Conservation (phyloP, 1,140 invertebrate species). For the Apocrypta bakeri region DNA sequence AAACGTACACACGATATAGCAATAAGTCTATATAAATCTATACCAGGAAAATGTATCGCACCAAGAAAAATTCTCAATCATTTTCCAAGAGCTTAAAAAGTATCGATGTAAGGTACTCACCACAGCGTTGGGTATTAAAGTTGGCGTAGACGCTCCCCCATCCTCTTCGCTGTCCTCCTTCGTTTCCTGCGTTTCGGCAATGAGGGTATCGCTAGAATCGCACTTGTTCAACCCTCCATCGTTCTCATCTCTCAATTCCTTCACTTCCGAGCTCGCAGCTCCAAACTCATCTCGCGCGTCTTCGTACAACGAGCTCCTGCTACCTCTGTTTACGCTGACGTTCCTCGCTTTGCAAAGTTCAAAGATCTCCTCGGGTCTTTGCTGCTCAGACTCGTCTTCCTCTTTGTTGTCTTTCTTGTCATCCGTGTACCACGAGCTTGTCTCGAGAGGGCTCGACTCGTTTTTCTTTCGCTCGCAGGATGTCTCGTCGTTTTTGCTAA, state of each 20-base stretch:
- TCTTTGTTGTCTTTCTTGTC: slow-evolving; percentile 53
- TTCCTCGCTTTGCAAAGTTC: slow-evolving; percentile 21
- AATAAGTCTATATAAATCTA: not conserved
- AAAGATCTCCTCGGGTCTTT: slow-evolving; percentile 18
- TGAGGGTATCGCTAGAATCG: slow-evolving; percentile 67
- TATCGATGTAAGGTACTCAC: no score
- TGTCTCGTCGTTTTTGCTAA: slow-evolving; percentile 63
- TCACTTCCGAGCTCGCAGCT: slow-evolving; percentile 31
- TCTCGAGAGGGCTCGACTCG: slow-evolving; percentile 33
- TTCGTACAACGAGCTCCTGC: slow-evolving; percentile 61
- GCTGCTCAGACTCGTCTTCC: slow-evolving; percentile 38
- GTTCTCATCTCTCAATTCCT: slow-evolving; percentile 33
- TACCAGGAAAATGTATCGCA: no score
- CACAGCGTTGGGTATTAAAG: slow-evolving; percentile 42
- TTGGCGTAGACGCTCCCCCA: slow-evolving; percentile 16
- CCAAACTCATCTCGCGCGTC: slow-evolving; percentile 57
- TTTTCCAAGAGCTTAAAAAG: no score
- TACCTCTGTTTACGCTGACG: slow-evolving; percentile 52
- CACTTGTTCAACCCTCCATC: slow-evolving; percentile 66
- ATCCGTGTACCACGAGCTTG: slow-evolving; percentile 69
- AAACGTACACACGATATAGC: not conserved
- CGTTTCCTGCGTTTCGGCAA: slow-evolving; percentile 60
- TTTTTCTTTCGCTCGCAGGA: slow-evolving; percentile 60
- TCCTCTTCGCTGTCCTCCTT: slow-evolving; percentile 42
- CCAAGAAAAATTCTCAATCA: no score